Evolutionary conservation across 92 coral and sea anemone species (phyloP), one percentile per base, ranked within the genome.

Genomic region (Diadumene lineata): DNA sequence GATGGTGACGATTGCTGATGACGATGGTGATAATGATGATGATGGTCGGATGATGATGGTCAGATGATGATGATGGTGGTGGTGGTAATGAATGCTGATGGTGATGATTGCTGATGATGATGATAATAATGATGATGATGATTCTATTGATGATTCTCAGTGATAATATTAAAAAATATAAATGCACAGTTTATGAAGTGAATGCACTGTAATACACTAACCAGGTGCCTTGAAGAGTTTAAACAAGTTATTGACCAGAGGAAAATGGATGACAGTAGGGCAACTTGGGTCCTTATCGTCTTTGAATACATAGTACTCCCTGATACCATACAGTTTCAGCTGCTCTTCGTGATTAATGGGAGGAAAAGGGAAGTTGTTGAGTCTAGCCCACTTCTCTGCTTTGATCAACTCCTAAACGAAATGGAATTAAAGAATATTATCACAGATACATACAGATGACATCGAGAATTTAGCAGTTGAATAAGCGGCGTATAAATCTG

Each of bases 301-400:
- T 34, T 61, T 73, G 61, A 92, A 88, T 46, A 88, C 93, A 69
- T 92, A 88, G 71, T 79, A 88, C 56, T 92, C 97, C 68, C 81
- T 89, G 70, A 88, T 70, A 18, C 89, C 85, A 56, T 79, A 34
- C 60, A 82, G 71, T 18, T 85, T 82, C 46, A 56, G 79, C 70
- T 75, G 81, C 29, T 84, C 93, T 30, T 85, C 78, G 71, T 69
- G 70, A 50, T 85, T 74, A 38, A 92, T 86, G 18, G 90, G 97
- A 75, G 97, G 97, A 68, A 92, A 88, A 24, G 87, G 90, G 0
- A 72, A n/a, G 56, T 86, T 83, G 83, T 92, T 79, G 46, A 69
- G 43, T 51, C 76, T 73, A 7, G 97, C 97, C 97, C 97, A 92
- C 29, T 82, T 11, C 64, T 88, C 87, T 0, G 97, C 97, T 72